Evolutionary conservation across 2,888 invertebrate genomes (phyloP).

Genomic region (Aspidiotus destructor): DNA sequence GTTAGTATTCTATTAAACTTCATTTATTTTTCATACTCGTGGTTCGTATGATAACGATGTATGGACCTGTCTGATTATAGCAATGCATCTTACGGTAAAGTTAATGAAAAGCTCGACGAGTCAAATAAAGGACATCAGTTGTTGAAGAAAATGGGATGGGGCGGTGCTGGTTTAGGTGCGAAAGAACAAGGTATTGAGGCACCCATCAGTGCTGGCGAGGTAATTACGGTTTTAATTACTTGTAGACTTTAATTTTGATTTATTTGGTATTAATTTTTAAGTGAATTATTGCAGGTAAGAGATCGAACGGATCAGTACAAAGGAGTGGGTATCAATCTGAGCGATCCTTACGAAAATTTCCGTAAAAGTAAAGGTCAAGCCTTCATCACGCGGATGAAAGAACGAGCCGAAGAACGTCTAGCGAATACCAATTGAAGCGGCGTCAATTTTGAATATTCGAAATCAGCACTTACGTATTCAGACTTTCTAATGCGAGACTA

Average conservation of each 20-base stretch:
- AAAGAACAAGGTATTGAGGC: slow-evolving; percentile 93
- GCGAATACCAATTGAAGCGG: slow-evolving; percentile 13
- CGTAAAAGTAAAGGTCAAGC: slow-evolving; percentile 92
- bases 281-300: slow-evolving; percentile 45
- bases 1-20: slow-evolving; percentile 45
- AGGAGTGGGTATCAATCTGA: slow-evolving; percentile 85
- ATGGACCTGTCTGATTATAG: slow-evolving; percentile 30
- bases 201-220: slow-evolving; percentile 84
- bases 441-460: neutral
- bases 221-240: slow-evolving; percentile 40
- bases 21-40: neutral
- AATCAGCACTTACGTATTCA: too few relatives aligned
- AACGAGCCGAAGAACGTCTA: slow-evolving; percentile 55
- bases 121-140: slow-evolving; percentile 95
- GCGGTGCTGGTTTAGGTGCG: slow-evolving; percentile 84
- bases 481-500: too few relatives aligned
- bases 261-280: neutral
- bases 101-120: slow-evolving; percentile 61
- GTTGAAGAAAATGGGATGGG: slow-evolving; percentile 97
- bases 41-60: slow-evolving; percentile 18
- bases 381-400: slow-evolving; percentile 88
- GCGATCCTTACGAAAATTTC: slow-evolving; percentile 95
- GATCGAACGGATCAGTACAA: slow-evolving; percentile 89
- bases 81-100: slow-evolving; percentile 44
- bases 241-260: too few relatives aligned